These are phyloP conservation scores for Spinus olivaceus DNA, from an alignment of 2,797 vertebrate species.

Conservation along the genomic window DNA sequence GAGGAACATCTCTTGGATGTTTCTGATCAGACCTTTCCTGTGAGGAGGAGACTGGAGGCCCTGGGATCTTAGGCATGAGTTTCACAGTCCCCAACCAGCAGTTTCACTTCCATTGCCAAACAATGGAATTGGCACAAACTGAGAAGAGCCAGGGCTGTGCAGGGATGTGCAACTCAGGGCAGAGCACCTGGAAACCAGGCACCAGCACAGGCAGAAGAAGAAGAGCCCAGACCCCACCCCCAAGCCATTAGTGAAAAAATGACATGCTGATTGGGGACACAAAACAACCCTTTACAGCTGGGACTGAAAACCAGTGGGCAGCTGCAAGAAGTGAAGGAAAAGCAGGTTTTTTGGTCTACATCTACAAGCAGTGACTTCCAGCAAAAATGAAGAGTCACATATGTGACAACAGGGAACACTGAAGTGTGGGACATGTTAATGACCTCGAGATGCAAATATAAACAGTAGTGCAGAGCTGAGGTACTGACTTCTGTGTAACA, in stretches of 20 bases:
- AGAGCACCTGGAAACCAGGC: neutral
- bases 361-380: neutral
- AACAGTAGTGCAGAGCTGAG: neutral
- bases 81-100: neutral
- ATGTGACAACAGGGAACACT: neutral
- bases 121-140: neutral
- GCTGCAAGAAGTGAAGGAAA: neutral
- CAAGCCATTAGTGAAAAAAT: no score
- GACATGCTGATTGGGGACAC: neutral
- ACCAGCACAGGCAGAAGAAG: neutral
- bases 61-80: neutral
- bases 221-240: neutral
- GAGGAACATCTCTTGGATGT: neutral
- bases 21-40: neutral
- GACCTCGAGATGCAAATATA: rapidly evolving
- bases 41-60: neutral
- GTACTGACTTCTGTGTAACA: neutral
- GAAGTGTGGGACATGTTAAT: neutral
- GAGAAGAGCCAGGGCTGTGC: neutral
- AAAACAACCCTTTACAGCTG: neutral
- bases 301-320: neutral
- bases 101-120: neutral
- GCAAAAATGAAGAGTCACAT: neutral
- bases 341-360: neutral
- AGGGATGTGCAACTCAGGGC: neutral